Conservation (phyloP, 2,888 invertebrate genomes). For the Hypsopygia costalis region DNA sequence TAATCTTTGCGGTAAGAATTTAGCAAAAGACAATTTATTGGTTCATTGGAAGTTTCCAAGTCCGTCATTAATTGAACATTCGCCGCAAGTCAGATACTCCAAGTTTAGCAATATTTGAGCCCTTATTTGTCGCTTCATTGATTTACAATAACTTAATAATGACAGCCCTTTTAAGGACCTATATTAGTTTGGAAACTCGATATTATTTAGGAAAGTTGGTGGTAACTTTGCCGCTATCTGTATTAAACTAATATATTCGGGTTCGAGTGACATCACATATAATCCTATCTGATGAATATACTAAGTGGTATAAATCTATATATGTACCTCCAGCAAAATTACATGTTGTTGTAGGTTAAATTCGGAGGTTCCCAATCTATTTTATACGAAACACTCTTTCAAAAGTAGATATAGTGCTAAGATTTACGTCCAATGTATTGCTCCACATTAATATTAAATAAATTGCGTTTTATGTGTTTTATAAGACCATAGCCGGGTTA, state of each 20-base stretch:
- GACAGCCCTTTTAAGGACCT: slow-evolving; percentile 24
- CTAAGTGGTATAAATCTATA: no score
- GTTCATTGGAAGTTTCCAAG: slow-evolving; percentile 51
- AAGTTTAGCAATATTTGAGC: slow-evolving; percentile 56
- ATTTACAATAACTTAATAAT: slow-evolving; percentile 46
- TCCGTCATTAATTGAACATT: slow-evolving; percentile 57
- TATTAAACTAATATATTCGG: slow-evolving; percentile 19
- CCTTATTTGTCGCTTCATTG: slow-evolving; percentile 55
- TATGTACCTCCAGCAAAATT: no score
- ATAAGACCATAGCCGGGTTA: no score
- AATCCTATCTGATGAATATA: no score
- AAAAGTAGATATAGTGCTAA: no score
- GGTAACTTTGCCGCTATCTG: slow-evolving; percentile 8
- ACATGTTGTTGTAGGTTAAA: no score
- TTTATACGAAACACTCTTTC: no score
- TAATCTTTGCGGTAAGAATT: slow-evolving; percentile 34
- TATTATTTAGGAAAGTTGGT: slow-evolving; percentile 16
- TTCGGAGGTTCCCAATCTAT: no score
- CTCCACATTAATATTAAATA: no score
- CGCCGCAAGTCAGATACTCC: slow-evolving; percentile 34
- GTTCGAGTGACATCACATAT: background rate
- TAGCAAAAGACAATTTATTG: slow-evolving; percentile 46
- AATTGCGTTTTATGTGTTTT: no score
- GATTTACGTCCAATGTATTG: no score
- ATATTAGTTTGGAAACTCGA: slow-evolving; percentile 27